phyloP scores from a whole-genome alignment of 1,140 invertebrate species.

The Ylistrum balloti region DNA sequence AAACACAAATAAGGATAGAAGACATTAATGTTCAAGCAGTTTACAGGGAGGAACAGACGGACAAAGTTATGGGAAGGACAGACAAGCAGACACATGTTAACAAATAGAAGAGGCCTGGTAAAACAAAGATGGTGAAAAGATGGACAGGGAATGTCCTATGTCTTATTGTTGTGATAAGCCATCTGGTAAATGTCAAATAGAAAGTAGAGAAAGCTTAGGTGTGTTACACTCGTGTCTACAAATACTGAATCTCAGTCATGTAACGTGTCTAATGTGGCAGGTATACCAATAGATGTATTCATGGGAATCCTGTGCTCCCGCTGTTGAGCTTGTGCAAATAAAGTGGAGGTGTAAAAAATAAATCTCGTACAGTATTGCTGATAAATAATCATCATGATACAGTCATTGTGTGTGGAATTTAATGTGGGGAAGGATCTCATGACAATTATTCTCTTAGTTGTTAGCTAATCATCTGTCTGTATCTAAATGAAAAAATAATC shows the following conservation, averaged over 20 bases:
- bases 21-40: too few relatives aligned
- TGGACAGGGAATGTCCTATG: background rate
- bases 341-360: background rate
- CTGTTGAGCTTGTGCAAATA: background rate
- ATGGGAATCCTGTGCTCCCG: background rate
- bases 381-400: background rate
- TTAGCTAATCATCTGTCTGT: background rate
- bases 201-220: too few relatives aligned
- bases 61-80: background rate
- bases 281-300: background rate
- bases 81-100: background rate
- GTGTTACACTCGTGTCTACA: background rate
- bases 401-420: background rate
- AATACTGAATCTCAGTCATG: too few relatives aligned
- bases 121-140: background rate
- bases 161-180: too few relatives aligned
- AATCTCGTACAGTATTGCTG: background rate
- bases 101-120: too few relatives aligned
- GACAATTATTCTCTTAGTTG: background rate
- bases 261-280: too few relatives aligned
- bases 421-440: background rate
- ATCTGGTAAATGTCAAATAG: too few relatives aligned
- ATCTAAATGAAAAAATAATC: background rate
- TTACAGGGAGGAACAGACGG: background rate
- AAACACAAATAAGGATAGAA: too few relatives aligned